phyloP scores from a whole-genome alignment of 2,888 invertebrate genomes.

The Drosophila lutescens region DNA sequence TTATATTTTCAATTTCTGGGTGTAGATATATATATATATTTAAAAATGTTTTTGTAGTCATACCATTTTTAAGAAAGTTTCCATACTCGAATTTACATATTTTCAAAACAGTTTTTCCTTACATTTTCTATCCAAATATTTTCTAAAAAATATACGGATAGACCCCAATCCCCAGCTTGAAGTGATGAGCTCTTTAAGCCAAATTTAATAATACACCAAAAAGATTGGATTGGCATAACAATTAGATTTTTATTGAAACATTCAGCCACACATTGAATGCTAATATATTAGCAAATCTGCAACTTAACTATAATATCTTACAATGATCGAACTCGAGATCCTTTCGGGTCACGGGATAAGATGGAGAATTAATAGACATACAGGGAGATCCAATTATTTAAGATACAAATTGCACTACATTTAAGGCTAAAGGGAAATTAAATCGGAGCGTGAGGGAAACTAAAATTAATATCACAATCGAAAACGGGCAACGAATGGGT shows the following conservation, averaged over 20 bases:
- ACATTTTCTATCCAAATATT: too few relatives aligned
- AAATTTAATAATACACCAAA: background rate
- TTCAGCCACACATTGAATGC: conserved; percentile 67
- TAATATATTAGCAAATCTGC: conserved; percentile 38
- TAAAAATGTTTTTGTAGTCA: too few relatives aligned
- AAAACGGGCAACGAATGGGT: conserved; percentile 28
- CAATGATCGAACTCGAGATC: conserved; percentile 57
- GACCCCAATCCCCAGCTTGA: too few relatives aligned
- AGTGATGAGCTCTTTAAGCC: background rate
- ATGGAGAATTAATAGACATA: conserved; percentile 1
- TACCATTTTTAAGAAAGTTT: too few relatives aligned
- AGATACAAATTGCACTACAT: conserved; percentile 67
- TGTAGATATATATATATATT: too few relatives aligned
- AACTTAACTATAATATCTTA: conserved; percentile 69
- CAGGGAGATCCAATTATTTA: conserved; percentile 20
- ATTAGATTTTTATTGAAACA: conserved; percentile 79
- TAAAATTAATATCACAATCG: conserved; percentile 78
- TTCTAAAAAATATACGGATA: too few relatives aligned
- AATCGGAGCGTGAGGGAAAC: conserved; percentile 42
- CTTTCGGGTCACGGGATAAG: conserved; percentile 1
- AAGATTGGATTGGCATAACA: conserved; percentile 60
- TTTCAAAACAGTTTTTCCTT: too few relatives aligned
- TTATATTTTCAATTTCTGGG: too few relatives aligned
- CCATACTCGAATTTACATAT: too few relatives aligned
- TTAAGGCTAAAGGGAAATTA: conserved; percentile 54